Evolutionary conservation across 2,113 vertebrate species (phyloP), one percentile per base, ranked within the genome.

Genomic region (Chlamydotis undulata): DNA sequence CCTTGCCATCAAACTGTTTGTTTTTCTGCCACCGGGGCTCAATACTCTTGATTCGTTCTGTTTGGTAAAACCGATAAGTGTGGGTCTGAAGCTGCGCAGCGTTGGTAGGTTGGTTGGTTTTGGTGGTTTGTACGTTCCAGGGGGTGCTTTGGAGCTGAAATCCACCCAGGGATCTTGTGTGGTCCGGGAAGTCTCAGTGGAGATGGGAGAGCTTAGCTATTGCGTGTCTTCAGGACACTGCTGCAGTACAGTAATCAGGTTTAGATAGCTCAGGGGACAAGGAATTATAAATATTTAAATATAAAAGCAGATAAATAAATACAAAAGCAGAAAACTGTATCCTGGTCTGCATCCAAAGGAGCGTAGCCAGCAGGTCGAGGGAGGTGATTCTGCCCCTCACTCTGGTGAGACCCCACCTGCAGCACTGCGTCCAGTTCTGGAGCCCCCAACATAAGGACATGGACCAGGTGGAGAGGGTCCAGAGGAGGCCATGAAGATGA

Each of bases 141-240:
- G 18, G 43, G 10, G 22, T 47, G n/a, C 69, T 73, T 68, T 33
- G 77, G 53, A 63, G 26, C 8, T 69, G 49, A 56, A 64, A 49
- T 47, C 11, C 5, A 4, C 3, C 13, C 16, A 7, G 21, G 43
- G 23, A 14, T 63, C 37, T 1, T 1, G 0, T 24, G 57, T 2
- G 29, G 28, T 22, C 26, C 4, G 0, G 73, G 24, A 19, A 25
- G 14, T 45, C 21, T 67, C 7, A 1, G 29, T 17, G 35, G 22
- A 31, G 14, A 1, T 35, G 15, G 0, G 39, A 28, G 13, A 17
- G 49, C 4, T 78, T 18, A 8, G 61, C 12, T 4, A 1, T 39
- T 35, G 39, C 0, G 6, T 4, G 0, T 22, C 18, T 89, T 59
- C 4, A 0, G 47, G 37, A 43, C 6, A 4, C 41, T 41, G 43